phyloP scores from a whole-genome alignment of 2,888 invertebrate genomes.

The Eudemis profundana region DNA sequence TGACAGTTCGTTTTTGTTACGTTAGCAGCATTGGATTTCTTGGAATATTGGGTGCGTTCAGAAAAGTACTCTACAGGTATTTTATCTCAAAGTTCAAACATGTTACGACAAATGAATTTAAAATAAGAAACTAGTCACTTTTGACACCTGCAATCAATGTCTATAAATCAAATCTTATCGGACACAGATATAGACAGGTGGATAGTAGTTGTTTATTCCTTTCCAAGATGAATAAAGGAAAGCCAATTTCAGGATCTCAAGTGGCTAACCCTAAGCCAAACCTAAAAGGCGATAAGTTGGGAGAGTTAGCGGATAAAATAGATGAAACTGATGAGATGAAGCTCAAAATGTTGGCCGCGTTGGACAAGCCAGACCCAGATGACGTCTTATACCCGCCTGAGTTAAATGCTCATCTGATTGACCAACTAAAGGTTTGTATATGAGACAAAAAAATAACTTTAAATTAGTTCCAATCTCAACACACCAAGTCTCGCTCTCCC shows the following conservation, averaged over 20 bases:
- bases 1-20: constrained; percentile 40
- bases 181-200: constrained; percentile 2
- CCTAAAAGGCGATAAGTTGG: constrained; percentile 63
- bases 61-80: background rate
- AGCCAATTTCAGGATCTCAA: constrained; percentile 45
- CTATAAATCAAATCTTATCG: constrained; percentile 44
- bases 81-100: background rate
- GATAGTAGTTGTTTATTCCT: constrained; percentile 43
- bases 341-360: constrained; percentile 72
- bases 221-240: constrained; percentile 58
- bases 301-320: constrained; percentile 71
- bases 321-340: constrained; percentile 83
- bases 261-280: constrained; percentile 56
- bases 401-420: constrained; percentile 85
- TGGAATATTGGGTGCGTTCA: constrained; percentile 26
- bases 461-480: background rate
- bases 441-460: background rate
- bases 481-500: background rate
- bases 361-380: constrained; percentile 71
- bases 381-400: constrained; percentile 86
- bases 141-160: constrained; percentile 26
- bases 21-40: constrained; percentile 31
- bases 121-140: constrained; percentile 29
- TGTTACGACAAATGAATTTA: constrained; percentile 18
- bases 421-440: constrained; percentile 81